Evolutionary conservation across 2,888 invertebrate species (phyloP), one percentile per base, ranked within the genome.

Genomic region (Eupithecia exiguata): DNA sequence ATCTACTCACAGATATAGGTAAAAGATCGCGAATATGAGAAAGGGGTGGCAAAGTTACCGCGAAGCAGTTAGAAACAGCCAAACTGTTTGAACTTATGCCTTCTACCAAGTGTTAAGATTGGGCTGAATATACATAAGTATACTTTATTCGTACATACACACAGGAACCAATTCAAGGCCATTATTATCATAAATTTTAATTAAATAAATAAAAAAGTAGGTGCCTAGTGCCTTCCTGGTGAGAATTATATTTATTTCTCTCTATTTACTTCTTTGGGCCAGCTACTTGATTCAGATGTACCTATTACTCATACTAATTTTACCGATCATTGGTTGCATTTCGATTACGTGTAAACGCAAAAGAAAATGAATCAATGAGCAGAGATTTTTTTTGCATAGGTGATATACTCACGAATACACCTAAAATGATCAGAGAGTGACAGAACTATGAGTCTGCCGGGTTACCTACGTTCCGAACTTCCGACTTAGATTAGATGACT

Each of bases 41-140:
- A 58, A 58, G 58, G 58, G 58, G 58, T 58, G 58, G 25, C 53
- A 58, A 58, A 58, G 58, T 58, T 58, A 25, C 58, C 53, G 12
- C 53, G 12, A 53, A 58, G 25, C 25, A 58, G 58, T 58, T 25
- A 25, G 58, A 21, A n/a, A 46, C n/a, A 46, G 6, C 1, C n/a
- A 7, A 21, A 5, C 58, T 12, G 12, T 14, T 58, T 25, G 25
- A 58, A 25, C 25, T 25, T 58, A 58, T 14, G 7, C 58, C 21
- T 5, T 58, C 5, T 58, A 12, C 7, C 25, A 14, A 58, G 25
- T 53, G 53, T 58, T 58, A 12, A 21, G 14, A 58, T 58, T 58
- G 21, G 12, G 25, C 25, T 58, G 12, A 25, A 58, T 25, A 21
- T 21, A 12, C 21, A 53, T 53, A 58, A 25, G 21, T 58, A 21